phyloP scores from a whole-genome alignment of 2,113 vertebrate genomes.

The Dicaeum eximium region DNA sequence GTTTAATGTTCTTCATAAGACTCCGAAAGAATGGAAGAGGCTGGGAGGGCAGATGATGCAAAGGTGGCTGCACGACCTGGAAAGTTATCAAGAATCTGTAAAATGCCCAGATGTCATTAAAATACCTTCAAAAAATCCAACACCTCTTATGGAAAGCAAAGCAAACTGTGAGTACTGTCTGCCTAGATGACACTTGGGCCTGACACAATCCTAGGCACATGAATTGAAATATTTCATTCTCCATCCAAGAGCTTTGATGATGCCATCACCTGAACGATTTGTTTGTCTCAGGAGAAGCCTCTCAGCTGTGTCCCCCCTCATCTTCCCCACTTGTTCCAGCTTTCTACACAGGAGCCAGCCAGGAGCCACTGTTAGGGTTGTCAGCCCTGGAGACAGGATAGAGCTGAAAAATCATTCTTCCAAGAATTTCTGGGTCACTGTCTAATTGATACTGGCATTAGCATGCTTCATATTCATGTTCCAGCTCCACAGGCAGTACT shows the following conservation, averaged over 20 bases:
- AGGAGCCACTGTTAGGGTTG: constrained; percentile 14
- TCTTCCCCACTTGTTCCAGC: constrained; percentile 54
- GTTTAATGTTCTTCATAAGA: constrained; percentile 70
- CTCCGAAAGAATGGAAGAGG: constrained; percentile 62
- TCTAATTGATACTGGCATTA: constrained; percentile 90
- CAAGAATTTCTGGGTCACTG: constrained; percentile 90
- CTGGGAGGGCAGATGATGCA: constrained; percentile 64
- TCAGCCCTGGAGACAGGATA: constrained; percentile 63
- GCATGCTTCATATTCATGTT: constrained; percentile 80
- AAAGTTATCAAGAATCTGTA: constrained; percentile 65
- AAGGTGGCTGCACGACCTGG: constrained; percentile 63
- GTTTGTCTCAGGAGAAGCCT: constrained; percentile 46
- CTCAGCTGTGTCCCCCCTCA: constrained; percentile 50
- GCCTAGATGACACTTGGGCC: constrained; percentile 50
- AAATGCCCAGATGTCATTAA: constrained; percentile 58
- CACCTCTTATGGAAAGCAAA: constrained; percentile 60
- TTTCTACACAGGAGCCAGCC: constrained; percentile 22
- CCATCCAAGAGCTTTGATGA: constrained; percentile 29
- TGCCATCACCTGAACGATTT: constrained; percentile 57
- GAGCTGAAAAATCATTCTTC: constrained; percentile 78
- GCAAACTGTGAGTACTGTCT: constrained; percentile 49
- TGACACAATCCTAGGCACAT: constrained; percentile 28
- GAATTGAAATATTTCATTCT: constrained; percentile 53
- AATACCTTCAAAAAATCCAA: constrained; percentile 59
- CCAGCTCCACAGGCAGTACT: constrained; percentile 67